Base-by-base conservation (phyloP, 2,888 invertebrate species). In the Crepidodera aurea region DNA sequence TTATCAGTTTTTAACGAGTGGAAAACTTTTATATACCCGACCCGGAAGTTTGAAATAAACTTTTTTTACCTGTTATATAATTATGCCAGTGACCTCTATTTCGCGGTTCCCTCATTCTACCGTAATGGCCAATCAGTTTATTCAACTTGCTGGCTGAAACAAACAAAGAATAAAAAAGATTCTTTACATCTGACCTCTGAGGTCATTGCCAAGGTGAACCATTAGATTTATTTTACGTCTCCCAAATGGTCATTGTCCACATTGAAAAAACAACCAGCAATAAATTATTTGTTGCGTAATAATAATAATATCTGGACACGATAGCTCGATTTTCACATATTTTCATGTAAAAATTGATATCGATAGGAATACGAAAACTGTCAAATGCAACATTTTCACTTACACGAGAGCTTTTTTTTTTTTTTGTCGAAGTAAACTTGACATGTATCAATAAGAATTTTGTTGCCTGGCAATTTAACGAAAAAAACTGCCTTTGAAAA, bases 211-310 rank as follows among this genome's bases (percentile, higher is more conserved):
- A 37, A 37, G 37, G 37, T 37, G 37, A 37, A 37, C 37, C 5
- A 37, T 37, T 37, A 37, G 37, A 12, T 37, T 8, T 29, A 8
- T 13, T 37, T 37, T 37, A 13, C 7, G 37, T 8, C 37, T 37
- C 13, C 8, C 13, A 13, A 29, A 37, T 37, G 37, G 37, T 37
- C 37, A 13, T 37, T 37, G 15, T 37, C 12, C 37, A 37, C 6
- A 25, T 25, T 25, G 6, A 25, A 25, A 4, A 25, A 29, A 29
- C 2, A 29, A 29, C 10, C 10, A 5, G 10, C 29, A 10, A 29
- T 29, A 8, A 29, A 29, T 29, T 29, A 29, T 29, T 10, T 10
- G 25, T 56, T 34, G 39, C 57, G 55, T 59, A 55, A 62, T 59
- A 51, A n/a, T n/a, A n/a, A n/a, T n/a, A n/a, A n/a, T n/a, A n/a